Conservation (phyloP, 2,797 vertebrate genomes). For the Spondyliosoma cantharus region DNA sequence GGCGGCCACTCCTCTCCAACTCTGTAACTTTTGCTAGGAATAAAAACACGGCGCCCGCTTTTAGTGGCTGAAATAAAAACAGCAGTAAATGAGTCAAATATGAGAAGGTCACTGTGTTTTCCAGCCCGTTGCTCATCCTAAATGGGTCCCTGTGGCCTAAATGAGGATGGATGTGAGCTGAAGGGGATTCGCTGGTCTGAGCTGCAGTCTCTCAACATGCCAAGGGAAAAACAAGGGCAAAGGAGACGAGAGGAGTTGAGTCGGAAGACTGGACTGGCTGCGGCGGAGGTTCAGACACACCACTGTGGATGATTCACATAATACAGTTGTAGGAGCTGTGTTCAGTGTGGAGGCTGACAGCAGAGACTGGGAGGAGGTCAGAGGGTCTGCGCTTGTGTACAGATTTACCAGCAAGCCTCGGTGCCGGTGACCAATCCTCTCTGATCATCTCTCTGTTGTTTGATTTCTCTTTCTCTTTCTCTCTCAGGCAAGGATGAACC, state of each 20-base stretch:
- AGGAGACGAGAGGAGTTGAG: slow-evolving; percentile 42
- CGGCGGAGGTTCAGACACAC: slow-evolving; percentile 38
- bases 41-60: slow-evolving; percentile 49
- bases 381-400: slow-evolving; percentile 38
- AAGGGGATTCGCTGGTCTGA: slow-evolving; percentile 68
- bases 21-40: slow-evolving; percentile 48
- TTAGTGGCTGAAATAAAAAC: slow-evolving; percentile 68
- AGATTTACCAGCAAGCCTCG: slow-evolving; percentile 43
- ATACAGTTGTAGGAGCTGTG: slow-evolving; percentile 34
- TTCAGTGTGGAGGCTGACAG: slow-evolving; percentile 43
- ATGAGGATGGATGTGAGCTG: slow-evolving; percentile 78
- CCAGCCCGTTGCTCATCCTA: slow-evolving; percentile 75
- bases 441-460: slow-evolving; percentile 42
- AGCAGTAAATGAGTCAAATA: slow-evolving; percentile 74
- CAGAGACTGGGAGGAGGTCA: slow-evolving; percentile 44
- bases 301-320: slow-evolving; percentile 51
- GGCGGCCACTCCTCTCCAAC: slow-evolving; percentile 22
- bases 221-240: slow-evolving; percentile 66
- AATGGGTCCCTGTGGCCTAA: slow-evolving; percentile 72
- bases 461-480: slow-evolving; percentile 10
- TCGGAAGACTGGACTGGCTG: slow-evolving; percentile 31
- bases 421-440: slow-evolving; percentile 31
- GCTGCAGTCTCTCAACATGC: slow-evolving; percentile 46
- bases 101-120: slow-evolving; percentile 81
- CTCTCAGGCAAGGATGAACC: slow-evolving; percentile 20